A percentile compares a stretch with the other conserved stretches of the same genome.
Conservation (phyloP, 2,797 vertebrate species). For the Pseudomugil tenellus region DNA sequence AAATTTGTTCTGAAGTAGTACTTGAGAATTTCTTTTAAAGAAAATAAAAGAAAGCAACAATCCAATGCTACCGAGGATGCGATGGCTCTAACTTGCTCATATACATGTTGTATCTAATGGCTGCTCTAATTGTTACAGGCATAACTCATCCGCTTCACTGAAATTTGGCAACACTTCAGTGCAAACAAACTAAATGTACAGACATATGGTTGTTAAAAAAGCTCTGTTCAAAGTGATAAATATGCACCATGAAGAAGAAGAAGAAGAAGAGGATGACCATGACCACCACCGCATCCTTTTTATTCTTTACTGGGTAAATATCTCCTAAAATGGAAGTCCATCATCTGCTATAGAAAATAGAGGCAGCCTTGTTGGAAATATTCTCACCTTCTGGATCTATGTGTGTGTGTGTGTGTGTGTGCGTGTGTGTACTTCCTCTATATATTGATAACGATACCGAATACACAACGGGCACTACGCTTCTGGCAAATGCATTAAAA, state of each 20-base stretch:
- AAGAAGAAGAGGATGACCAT: neutral
- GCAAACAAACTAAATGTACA: neutral
- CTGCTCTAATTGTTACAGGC: neutral
- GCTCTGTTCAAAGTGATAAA: neutral
- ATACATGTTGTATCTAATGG: too few relatives aligned
- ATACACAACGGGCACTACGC: slow-evolving; percentile 10
- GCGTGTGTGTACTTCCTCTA: slow-evolving; percentile 28
- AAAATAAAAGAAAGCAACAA: too few relatives aligned
- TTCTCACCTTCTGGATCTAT: neutral
- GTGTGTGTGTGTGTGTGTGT: slow-evolving; percentile 14
- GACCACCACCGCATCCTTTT: neutral
- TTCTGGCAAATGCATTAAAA: slow-evolving; percentile 47
- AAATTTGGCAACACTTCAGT: neutral
- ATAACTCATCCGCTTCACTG: neutral
- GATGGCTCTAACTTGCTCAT: too few relatives aligned
- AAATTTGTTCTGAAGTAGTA: too few relatives aligned
- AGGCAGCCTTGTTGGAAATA: neutral
- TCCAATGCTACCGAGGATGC: too few relatives aligned
- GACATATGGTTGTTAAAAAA: neutral
- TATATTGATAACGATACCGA: slow-evolving; percentile 28
- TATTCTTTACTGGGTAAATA: neutral
- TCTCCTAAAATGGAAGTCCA: neutral
- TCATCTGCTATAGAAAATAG: neutral
- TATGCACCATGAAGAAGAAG: neutral
- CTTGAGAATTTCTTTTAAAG: too few relatives aligned